Percentiles rank a stretch among this genome's conserved stretches.
Conservation (phyloP, 1,140 invertebrate species). For the Drosophila athabasca region DNA sequence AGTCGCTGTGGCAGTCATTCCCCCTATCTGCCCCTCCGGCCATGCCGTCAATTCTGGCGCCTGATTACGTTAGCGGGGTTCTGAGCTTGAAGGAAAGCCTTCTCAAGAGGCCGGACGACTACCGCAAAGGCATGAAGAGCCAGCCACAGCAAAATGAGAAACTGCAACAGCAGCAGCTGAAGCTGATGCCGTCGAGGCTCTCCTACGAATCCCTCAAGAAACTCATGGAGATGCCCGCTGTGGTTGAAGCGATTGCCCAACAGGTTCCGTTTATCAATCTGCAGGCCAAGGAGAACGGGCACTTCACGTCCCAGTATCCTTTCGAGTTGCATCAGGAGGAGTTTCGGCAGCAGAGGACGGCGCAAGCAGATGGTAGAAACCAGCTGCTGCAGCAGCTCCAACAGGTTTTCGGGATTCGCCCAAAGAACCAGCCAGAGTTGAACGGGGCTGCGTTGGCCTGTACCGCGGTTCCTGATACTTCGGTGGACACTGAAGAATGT, state of each 20-base stretch:
- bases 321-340: slow-evolving; percentile 13
- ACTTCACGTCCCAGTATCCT: slow-evolving; percentile 3
- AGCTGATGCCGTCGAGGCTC: neutral
- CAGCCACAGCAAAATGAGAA: slow-evolving; percentile 2
- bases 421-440: slow-evolving; percentile 11
- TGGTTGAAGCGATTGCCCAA: neutral
- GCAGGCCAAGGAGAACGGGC: slow-evolving; percentile 6
- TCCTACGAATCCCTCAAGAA: slow-evolving; percentile 10
- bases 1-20: no score
- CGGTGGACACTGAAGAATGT: slow-evolving; percentile 1
- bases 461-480: neutral
- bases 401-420: slow-evolving; percentile 25
- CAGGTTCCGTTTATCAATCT: slow-evolving; percentile 7
- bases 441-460: neutral
- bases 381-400: slow-evolving; percentile 44
- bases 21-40: no score
- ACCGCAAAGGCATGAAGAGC: neutral
- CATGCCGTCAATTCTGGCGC: slow-evolving; percentile 1
- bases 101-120: slow-evolving; percentile 21
- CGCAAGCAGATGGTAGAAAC: no score
- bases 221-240: slow-evolving; percentile 5
- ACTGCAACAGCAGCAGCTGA: slow-evolving; percentile 6
- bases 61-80: slow-evolving; percentile 59
- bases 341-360: slow-evolving; percentile 38
- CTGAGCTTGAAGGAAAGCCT: slow-evolving; percentile 58